These are phyloP conservation scores for Hirundichthys speculiger DNA, from an alignment of 2,113 vertebrate species.

Conservation along the genomic window DNA sequence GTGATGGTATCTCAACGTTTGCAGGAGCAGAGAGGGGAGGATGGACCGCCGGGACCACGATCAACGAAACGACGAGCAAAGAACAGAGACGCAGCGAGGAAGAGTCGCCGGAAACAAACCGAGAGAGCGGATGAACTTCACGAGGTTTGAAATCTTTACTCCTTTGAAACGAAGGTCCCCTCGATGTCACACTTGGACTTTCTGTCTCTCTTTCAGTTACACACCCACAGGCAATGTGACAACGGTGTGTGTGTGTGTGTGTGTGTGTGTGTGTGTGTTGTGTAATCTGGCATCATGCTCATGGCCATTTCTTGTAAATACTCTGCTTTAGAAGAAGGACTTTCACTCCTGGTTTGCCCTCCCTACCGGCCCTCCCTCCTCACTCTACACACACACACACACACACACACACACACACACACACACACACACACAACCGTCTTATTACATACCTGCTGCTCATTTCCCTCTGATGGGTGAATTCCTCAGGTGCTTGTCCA, in stretches of 20 bases:
- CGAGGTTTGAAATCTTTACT: conserved; percentile 70
- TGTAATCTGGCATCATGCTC: conserved; percentile 43
- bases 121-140: conserved; percentile 85
- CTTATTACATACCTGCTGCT: too few relatives aligned
- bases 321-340: conserved; percentile 63
- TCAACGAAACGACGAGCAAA: conserved; percentile 72
- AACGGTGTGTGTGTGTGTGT: too few relatives aligned
- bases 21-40: conserved; percentile 49
- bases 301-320: conserved; percentile 78
- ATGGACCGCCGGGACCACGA: neutral
- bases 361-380: conserved; percentile 26
- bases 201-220: conserved; percentile 1
- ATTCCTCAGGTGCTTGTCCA: conserved; percentile 21
- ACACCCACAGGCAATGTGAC: too few relatives aligned
- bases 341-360: too few relatives aligned
- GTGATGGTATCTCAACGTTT: too few relatives aligned
- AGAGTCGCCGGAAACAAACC: conserved; percentile 84
- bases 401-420: conserved; percentile 20
- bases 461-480: neutral
- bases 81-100: conserved; percentile 83
- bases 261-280: conserved; percentile 37
- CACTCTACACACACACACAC: conserved; percentile 19
- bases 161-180: neutral
- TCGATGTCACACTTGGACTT: neutral
- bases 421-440: too few relatives aligned